phyloP scores from a whole-genome alignment of 2,113 vertebrate genomes.

The Marcusenius ussheri region DNA sequence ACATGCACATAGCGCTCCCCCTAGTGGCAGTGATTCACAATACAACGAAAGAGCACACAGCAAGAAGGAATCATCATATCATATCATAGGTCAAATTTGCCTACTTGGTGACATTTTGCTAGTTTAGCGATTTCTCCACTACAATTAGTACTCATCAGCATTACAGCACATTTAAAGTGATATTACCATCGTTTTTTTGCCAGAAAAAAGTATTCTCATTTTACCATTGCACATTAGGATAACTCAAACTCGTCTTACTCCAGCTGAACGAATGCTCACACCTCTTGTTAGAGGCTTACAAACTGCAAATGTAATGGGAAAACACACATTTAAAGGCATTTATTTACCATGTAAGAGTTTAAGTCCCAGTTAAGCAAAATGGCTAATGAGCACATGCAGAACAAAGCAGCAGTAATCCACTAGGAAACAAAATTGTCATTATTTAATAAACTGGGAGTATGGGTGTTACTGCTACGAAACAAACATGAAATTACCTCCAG shows the following conservation, averaged over 20 bases:
- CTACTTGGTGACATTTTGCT: background rate
- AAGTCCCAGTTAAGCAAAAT: background rate
- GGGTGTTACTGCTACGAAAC: background rate
- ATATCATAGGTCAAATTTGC: background rate
- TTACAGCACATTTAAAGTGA: background rate
- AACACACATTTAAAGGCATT: background rate
- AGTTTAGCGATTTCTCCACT: background rate
- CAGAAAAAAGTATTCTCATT: background rate
- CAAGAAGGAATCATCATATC: background rate
- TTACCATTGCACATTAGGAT: background rate
- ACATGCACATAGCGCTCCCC: background rate
- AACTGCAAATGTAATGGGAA: background rate
- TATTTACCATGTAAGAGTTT: background rate
- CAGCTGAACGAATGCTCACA: background rate
- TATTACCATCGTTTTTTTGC: background rate
- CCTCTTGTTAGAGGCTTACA: background rate
- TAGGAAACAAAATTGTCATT: background rate
- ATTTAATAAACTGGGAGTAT: background rate
- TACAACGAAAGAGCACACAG: background rate
- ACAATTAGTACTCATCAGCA: background rate
- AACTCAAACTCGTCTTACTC: background rate
- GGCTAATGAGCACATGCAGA: background rate
- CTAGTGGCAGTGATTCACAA: constrained; percentile 6
- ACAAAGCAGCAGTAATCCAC: background rate
- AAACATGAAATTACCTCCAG: constrained; percentile 2